Evolutionary conservation across 2,113 vertebrate genomes (phyloP), one percentile per base, ranked within the genome.

Genomic region (Colossoma macropomum): DNA sequence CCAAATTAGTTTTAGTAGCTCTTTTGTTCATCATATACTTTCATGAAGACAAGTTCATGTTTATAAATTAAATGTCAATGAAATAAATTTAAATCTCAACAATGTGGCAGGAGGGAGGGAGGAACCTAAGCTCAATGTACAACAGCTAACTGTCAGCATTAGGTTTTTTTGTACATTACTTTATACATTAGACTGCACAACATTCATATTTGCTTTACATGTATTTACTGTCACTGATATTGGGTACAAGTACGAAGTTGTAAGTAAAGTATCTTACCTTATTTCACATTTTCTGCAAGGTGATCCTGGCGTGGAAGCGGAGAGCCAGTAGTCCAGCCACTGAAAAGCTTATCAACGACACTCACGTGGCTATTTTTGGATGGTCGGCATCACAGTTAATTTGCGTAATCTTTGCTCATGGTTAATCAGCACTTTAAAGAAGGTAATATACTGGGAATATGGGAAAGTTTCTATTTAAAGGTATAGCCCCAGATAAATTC

Each of bases 391-490:
- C 91, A 92, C 79, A 93, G 92, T 93, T 95, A 95, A 96, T 96
- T 96, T 96, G 91, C 89, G 87, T 98, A 98, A 99, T 98, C 96
- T 95, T 92, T 92, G 83, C 90, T 95, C 88, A 93, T 91, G 84
- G 91, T 90, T 96, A 94, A 96, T 96, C 93, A 91, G 88, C 90
- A 91, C 88, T 91, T 89, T 54, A 66, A 12, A 34, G 73, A 88
- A 80, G 34, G 38, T 68, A 87, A 77, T 60, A 77, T 71, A 75
- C 62, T 52, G 80, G 75, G 81, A 66, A 13, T 52, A 25, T 68
- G 48, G 32, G 79, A 71, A 54, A 32, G 9, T 45, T 81, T 75
- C 1, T 27, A 50, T 77, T 21, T 38, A 52, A 56, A 17, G 6
- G 16, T 27, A 11, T 4, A 27, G 23, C 28, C 21, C 74, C 45